These are phyloP conservation scores for Cremastobaeus sp. DNA, from an alignment of 2,888 invertebrate genomes.

Conservation along the genomic window DNA sequence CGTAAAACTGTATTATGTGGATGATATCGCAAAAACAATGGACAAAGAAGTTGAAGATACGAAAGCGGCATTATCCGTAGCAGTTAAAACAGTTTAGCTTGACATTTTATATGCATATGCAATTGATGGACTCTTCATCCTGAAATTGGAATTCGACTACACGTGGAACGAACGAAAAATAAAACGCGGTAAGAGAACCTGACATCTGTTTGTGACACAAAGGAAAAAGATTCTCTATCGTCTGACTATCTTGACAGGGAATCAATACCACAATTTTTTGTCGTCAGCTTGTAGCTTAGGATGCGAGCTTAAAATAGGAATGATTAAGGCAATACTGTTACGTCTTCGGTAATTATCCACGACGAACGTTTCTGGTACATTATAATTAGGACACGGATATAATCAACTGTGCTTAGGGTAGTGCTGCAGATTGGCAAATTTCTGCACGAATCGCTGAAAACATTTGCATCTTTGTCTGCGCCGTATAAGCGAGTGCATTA, in stretches of 20 bases:
- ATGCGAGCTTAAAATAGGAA: conserved; percentile 48
- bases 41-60: background rate
- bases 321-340: conserved; percentile 58
- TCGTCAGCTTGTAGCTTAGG: conserved; percentile 26
- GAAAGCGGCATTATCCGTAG: conserved; percentile 7
- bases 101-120: conserved; percentile 50
- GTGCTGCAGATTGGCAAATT: conserved; percentile 49
- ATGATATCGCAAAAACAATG: background rate
- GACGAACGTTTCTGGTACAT: conserved; percentile 52
- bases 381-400: conserved; percentile 59
- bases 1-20: too few species aligned
- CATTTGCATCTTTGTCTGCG: conserved; percentile 40
- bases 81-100: conserved; percentile 30
- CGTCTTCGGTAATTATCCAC: conserved; percentile 55
- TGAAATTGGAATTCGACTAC: conserved; percentile 60
- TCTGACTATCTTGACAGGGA: conserved; percentile 58
- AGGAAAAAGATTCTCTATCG: conserved; percentile 62
- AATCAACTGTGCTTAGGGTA: conserved; percentile 54
- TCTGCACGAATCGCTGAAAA: conserved; percentile 43
- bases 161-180: conserved; percentile 36
- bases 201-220: conserved; percentile 61
- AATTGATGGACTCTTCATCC: conserved; percentile 57
- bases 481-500: conserved; percentile 40
- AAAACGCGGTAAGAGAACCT: conserved; percentile 50
- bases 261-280: conserved; percentile 57